A percentile compares a stretch with the other conserved stretches of the same genome.
Evolutionary conservation across 2,888 invertebrate species (phyloP).

Genomic region (Oxystoma pomonae): DNA sequence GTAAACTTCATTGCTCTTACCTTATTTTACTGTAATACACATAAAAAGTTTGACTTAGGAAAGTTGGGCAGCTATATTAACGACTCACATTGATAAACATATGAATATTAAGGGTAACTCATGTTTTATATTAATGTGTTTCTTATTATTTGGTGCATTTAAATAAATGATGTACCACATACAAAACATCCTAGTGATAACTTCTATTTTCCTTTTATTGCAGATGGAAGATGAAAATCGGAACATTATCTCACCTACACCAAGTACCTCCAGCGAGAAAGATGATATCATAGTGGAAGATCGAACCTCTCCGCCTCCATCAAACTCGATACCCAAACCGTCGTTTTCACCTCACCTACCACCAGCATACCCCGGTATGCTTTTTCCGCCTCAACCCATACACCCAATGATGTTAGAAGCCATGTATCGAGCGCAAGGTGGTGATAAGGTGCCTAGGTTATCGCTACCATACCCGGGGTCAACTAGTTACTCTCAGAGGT

Average conservation of each 20-base stretch:
- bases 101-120: too few relatives aligned
- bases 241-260: constrained; percentile 67
- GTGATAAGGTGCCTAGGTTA: constrained; percentile 55
- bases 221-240: constrained; percentile 77
- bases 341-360: constrained; percentile 43
- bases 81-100: too few relatives aligned
- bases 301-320: constrained; percentile 36
- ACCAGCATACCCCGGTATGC: constrained; percentile 48
- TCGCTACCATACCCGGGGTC: constrained; percentile 57
- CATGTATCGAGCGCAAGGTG: constrained; percentile 58
- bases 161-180: too few relatives aligned
- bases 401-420: constrained; percentile 71
- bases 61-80: too few relatives aligned
- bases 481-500: constrained; percentile 46
- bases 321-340: constrained; percentile 34
- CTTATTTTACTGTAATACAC: neutral
- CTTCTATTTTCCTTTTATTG: constrained; percentile 6
- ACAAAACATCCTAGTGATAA: too few relatives aligned
- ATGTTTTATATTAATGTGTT: too few relatives aligned
- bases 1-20: constrained; percentile 39
- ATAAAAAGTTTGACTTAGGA: too few relatives aligned
- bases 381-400: constrained; percentile 58
- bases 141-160: too few relatives aligned
- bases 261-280: constrained; percentile 44
- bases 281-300: constrained; percentile 41